These are phyloP conservation scores for Drosophila stalkeri DNA, from an alignment of 2,888 invertebrate genomes.

Conservation along the genomic window DNA sequence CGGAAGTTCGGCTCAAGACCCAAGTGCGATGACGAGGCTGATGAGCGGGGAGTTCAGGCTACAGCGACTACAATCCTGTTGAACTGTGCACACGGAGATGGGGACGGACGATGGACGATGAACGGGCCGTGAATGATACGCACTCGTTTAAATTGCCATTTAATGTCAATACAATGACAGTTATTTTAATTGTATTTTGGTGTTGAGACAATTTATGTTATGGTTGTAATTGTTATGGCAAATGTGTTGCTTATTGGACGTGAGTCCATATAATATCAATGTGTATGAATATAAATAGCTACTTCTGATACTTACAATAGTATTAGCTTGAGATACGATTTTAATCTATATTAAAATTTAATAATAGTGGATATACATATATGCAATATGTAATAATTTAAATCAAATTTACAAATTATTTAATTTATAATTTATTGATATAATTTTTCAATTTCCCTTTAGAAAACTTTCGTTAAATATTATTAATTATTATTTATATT, in stretches of 20 bases:
- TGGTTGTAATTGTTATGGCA: slow-evolving; percentile 71
- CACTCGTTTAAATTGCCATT: slow-evolving; percentile 83
- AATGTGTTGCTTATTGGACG: slow-evolving; percentile 36
- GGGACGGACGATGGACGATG: slow-evolving; percentile 5
- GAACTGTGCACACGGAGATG: background rate
- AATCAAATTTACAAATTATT: no score
- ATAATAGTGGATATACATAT: background rate
- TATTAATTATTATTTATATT: no score
- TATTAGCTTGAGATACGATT: background rate
- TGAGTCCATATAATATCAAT: slow-evolving; percentile 13
- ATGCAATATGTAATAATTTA: background rate
- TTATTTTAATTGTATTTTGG: slow-evolving; percentile 83
- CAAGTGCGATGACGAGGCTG: slow-evolving; percentile 43
- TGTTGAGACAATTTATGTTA: slow-evolving; percentile 79
- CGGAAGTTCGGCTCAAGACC: slow-evolving; percentile 61
- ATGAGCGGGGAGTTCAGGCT: slow-evolving; percentile 15
- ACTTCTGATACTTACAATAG: slow-evolving; percentile 9
- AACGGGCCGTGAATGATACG: slow-evolving; percentile 67
- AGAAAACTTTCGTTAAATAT: no score
- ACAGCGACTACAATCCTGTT: slow-evolving; percentile 35
- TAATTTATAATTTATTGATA: no score
- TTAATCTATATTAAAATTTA: background rate
- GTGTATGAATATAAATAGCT: slow-evolving; percentile 11
- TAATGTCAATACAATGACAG: slow-evolving; percentile 82
- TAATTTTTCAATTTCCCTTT: no score